Evolutionary conservation across 2,113 vertebrate species (phyloP).

Genomic region (Andinoacara biseriatus): DNA sequence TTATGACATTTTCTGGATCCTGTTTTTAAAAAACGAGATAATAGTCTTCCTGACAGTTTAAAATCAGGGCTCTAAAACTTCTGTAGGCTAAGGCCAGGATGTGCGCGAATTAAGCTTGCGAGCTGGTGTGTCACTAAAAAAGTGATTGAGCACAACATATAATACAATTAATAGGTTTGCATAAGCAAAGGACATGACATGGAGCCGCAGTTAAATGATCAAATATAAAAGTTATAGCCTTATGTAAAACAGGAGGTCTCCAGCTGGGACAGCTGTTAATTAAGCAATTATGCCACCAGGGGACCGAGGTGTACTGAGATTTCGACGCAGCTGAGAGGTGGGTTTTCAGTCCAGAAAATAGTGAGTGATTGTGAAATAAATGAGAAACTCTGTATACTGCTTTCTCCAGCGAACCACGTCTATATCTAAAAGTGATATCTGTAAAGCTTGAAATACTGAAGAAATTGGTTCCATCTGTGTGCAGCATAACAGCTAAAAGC

Average conservation of each 20-base stretch:
- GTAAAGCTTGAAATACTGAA: neutral
- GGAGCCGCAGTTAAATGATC: neutral
- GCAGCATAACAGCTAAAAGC: neutral
- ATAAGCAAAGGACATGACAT: neutral
- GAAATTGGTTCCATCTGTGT: neutral
- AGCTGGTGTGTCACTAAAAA: no score
- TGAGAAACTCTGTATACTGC: neutral
- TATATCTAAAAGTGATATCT: neutral
- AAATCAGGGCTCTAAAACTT: no score
- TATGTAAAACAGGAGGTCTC: slow-evolving; percentile 20
- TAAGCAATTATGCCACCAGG: slow-evolving; percentile 44
- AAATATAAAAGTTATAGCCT: neutral
- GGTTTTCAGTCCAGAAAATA: neutral
- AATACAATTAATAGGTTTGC: neutral
- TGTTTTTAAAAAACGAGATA: neutral
- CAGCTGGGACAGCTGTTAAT: slow-evolving; percentile 50
- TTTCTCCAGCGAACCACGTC: neutral
- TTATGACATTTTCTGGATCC: neutral
- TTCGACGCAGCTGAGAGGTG: slow-evolving; percentile 5
- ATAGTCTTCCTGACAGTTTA: neutral
- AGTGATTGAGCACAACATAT: neutral
- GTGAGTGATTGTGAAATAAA: neutral
- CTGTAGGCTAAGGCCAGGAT: no score
- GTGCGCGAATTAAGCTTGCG: no score
- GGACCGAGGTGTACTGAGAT: slow-evolving; percentile 40